Evolutionary conservation across 2,113 vertebrate genomes (phyloP).

Genomic region (Salvelinus sp.): DNA sequence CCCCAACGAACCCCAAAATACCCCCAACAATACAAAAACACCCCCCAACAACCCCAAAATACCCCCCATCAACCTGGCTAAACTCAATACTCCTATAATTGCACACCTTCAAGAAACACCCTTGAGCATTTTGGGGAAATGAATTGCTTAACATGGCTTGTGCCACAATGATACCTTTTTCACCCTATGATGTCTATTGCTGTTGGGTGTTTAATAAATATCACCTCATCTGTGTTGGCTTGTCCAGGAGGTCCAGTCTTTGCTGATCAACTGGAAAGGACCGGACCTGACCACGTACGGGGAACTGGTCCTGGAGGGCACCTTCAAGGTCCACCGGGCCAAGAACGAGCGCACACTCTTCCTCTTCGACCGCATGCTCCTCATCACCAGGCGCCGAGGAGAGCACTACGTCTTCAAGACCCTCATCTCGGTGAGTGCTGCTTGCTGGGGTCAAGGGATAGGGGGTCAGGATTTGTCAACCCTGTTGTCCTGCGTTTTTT

Average conservation of each 20-base stretch:
- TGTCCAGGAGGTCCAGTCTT: conserved; percentile 87
- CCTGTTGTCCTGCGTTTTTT: no score
- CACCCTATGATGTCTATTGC: no score
- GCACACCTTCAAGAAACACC: no score
- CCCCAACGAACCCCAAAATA: no score
- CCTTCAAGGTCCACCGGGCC: conserved; percentile 84
- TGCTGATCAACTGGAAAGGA: conserved; percentile 92
- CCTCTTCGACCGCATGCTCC: conserved; percentile 86
- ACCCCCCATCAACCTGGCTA: no score
- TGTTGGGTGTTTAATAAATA: background rate
- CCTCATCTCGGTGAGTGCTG: conserved; percentile 81
- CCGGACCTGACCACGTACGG: conserved; percentile 88
- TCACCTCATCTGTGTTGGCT: background rate
- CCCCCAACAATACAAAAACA: no score
- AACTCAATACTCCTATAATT: no score
- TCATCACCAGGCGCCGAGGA: conserved; percentile 86
- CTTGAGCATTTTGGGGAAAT: no score
- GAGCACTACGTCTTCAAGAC: conserved; percentile 89
- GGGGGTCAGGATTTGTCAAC: background rate
- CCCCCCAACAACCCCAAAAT: no score
- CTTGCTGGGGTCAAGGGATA: background rate
- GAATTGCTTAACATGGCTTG: no score
- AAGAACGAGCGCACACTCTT: conserved; percentile 89
- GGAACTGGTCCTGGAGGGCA: conserved; percentile 93
- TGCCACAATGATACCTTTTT: no score